Conservation (phyloP, 2,113 vertebrate species). For the Dromaius novaehollandiae region DNA sequence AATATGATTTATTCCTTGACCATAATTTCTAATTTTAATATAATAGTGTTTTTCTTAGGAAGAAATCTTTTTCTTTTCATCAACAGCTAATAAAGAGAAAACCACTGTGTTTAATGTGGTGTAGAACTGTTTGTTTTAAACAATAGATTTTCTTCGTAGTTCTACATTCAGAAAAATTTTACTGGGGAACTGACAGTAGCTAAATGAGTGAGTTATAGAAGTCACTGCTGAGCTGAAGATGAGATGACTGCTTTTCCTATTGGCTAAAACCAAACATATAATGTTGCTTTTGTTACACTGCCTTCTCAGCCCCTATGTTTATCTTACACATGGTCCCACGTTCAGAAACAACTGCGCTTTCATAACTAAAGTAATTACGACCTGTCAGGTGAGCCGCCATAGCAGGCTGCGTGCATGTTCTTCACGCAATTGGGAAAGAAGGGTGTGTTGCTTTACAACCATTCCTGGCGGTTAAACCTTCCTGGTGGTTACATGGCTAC, state of each 20-base stretch:
- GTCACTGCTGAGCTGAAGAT: not conserved
- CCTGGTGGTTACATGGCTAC: not conserved
- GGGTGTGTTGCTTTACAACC: not conserved
- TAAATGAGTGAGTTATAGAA: not conserved
- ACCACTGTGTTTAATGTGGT: not conserved
- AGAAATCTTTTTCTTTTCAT: conserved; percentile 20
- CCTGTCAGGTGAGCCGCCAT: conserved; percentile 1
- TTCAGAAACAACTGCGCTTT: not conserved
- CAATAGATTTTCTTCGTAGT: conserved; percentile 10
- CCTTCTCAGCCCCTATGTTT: not conserved
- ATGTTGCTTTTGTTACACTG: not conserved
- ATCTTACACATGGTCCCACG: not conserved
- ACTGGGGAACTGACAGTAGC: not conserved
- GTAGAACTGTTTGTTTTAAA: conserved; percentile 6
- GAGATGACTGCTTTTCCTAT: not conserved
- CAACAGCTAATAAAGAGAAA: conserved; percentile 28
- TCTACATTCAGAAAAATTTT: not conserved
- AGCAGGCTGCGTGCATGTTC: not conserved
- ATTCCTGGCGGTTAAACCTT: not conserved
- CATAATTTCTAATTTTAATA: not conserved
- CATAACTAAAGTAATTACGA: not conserved
- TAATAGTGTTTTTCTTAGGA: not conserved
- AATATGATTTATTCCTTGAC: not conserved
- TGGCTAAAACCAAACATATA: not conserved
- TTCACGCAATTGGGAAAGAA: not conserved